These are phyloP conservation scores for Pelodiscus sinensis DNA, from an alignment of 2,113 vertebrate genomes.

Conservation along the genomic window DNA sequence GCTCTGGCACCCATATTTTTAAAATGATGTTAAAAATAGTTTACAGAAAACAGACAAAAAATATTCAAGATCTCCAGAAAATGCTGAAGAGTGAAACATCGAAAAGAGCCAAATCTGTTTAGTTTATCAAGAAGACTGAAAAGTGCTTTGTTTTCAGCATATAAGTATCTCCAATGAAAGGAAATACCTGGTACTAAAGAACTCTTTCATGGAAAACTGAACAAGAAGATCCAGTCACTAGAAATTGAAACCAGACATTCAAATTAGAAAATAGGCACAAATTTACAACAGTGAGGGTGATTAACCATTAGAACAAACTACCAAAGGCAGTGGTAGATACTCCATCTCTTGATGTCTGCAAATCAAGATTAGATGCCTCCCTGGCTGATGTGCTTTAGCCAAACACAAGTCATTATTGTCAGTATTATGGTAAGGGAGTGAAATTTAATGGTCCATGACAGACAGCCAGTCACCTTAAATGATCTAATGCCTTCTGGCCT, in stretches of 20 bases:
- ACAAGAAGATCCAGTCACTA: background rate
- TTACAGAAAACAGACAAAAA: background rate
- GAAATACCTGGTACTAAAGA: background rate
- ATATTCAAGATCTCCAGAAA: background rate
- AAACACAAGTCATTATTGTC: accelerated
- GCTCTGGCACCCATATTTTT: background rate
- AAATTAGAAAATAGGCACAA: background rate
- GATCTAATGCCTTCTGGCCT: background rate
- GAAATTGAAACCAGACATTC: background rate
- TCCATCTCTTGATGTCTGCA: background rate
- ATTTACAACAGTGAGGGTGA: background rate
- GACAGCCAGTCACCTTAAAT: background rate
- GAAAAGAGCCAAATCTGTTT: background rate
- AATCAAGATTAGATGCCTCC: background rate
- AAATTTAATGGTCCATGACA: background rate
- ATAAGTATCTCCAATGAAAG: background rate
- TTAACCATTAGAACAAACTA: background rate
- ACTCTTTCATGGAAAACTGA: too few relatives aligned
- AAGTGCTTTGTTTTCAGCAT: background rate
- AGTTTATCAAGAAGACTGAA: background rate
- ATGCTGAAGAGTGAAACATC: background rate
- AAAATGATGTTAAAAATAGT: background rate
- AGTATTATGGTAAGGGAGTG: background rate
- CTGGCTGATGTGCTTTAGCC: background rate
- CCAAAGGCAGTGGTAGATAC: background rate